phyloP scores from a whole-genome alignment of 1,140 invertebrate species.

The Neodiprion fabricii region DNA sequence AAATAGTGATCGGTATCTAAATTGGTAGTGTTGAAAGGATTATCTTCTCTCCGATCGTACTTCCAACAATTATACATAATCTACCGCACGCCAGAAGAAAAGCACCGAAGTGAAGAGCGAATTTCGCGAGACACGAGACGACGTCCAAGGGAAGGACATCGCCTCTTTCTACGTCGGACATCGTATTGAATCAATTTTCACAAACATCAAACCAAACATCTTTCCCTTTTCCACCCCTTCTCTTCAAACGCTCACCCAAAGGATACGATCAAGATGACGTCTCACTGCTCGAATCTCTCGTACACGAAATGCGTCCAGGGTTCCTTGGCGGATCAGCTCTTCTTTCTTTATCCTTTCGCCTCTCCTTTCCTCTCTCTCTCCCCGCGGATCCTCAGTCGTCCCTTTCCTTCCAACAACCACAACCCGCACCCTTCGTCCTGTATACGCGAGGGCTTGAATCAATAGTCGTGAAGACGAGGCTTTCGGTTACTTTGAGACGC shows the following conservation, averaged over 20 bases:
- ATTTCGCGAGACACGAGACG: background rate
- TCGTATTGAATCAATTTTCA: slow-evolving; percentile 7
- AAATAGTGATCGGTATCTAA: too few species aligned
- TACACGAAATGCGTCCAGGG: background rate
- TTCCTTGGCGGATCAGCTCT: too few species aligned
- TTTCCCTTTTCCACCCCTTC: background rate
- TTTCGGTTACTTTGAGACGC: slow-evolving; percentile 3
- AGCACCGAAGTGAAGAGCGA: background rate
- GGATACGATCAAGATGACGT: slow-evolving; percentile 4
- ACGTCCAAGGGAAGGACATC: background rate
- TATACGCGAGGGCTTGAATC: slow-evolving; percentile 1
- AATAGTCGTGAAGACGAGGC: background rate
- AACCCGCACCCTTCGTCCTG: background rate
- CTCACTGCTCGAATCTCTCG: background rate
- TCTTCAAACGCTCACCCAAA: background rate
- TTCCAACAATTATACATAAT: background rate
- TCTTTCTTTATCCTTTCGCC: background rate
- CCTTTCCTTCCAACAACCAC: background rate
- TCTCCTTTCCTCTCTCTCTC: background rate
- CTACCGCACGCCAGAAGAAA: background rate
- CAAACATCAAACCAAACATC: slow-evolving; percentile 4
- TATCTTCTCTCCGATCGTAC: too few species aligned
- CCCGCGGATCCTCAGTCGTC: background rate
- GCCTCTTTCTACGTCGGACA: background rate
- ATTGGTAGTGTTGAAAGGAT: too few species aligned